Evolutionary conservation across 2,113 vertebrate genomes (phyloP).

Genomic region (Condylura cristata): DNA sequence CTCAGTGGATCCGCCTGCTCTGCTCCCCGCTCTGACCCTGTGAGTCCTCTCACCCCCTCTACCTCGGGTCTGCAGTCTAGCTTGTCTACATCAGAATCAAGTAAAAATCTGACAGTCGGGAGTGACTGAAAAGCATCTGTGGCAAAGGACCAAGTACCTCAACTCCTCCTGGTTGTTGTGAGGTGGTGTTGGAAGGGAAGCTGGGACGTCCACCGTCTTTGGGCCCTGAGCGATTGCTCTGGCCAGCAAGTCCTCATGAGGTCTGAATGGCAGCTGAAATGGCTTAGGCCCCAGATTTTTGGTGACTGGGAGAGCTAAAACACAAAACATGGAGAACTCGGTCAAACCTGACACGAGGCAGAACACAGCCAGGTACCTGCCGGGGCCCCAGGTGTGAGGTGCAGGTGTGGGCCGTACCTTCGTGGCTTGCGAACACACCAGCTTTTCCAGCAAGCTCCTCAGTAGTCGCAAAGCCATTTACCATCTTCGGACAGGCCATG

Average conservation of each 20-base stretch:
- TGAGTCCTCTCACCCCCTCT: no score
- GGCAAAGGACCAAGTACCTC: constrained; percentile 84
- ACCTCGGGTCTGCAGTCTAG: no score
- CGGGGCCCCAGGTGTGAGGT: no score
- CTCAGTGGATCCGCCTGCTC: no score
- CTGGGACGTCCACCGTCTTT: constrained; percentile 95
- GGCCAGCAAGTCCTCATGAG: constrained; percentile 91
- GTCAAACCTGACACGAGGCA: accelerated
- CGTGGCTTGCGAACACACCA: constrained; percentile 88
- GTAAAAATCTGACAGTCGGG: no score
- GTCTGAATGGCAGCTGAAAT: constrained; percentile 92
- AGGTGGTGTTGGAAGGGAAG: constrained; percentile 96
- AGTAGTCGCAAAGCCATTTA: constrained; percentile 95
- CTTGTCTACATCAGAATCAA: no score
- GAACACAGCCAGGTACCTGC: no score
- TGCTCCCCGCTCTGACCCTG: no score
- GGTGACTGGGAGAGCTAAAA: constrained; percentile 87
- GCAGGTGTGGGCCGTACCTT: constrained; percentile 83
- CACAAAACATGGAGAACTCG: constrained; percentile 30
- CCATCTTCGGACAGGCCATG: constrained; percentile 93
- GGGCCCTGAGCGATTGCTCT: constrained; percentile 91
- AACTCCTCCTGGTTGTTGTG: constrained; percentile 98
- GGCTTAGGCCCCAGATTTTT: constrained; percentile 94
- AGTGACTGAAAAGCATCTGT: background rate
- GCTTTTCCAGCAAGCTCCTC: constrained; percentile 95